Conservation (phyloP, 2,888 invertebrate genomes). For the Troides helena region DNA sequence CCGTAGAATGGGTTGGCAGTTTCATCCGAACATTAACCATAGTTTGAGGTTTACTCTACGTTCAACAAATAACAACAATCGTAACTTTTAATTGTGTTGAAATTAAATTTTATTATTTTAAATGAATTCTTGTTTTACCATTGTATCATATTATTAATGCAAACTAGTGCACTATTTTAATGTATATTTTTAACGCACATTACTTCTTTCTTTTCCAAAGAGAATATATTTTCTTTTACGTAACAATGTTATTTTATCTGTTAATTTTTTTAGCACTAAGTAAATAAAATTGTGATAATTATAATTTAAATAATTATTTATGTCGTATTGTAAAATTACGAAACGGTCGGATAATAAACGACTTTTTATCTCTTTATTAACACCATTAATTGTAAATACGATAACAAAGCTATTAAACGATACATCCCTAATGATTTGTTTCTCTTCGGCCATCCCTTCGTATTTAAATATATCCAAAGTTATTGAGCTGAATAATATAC, state of each 20-base stretch:
- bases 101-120: neutral
- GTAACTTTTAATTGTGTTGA: neutral
- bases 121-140: neutral
- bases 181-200: no score
- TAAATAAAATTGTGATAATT: constrained; percentile 26
- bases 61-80: constrained; percentile 14
- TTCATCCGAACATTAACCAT: no score
- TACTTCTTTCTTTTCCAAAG: no score
- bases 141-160: no score
- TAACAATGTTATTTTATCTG: constrained; percentile 1
- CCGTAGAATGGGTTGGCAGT: no score
- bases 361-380: constrained; percentile 27
- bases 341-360: constrained; percentile 5
- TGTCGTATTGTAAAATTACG: constrained; percentile 3
- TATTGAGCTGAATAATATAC: no score
- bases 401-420: constrained; percentile 23
- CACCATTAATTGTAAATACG: constrained; percentile 17
- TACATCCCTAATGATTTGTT: constrained; percentile 3
- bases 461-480: no score
- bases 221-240: no score
- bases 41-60: neutral
- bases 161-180: no score
- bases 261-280: constrained; percentile 12
- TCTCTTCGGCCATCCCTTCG: no score
- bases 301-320: constrained; percentile 13